Evolutionary conservation across 2,888 invertebrate species (phyloP).

Genomic region (Taphrorychus bicolor): DNA sequence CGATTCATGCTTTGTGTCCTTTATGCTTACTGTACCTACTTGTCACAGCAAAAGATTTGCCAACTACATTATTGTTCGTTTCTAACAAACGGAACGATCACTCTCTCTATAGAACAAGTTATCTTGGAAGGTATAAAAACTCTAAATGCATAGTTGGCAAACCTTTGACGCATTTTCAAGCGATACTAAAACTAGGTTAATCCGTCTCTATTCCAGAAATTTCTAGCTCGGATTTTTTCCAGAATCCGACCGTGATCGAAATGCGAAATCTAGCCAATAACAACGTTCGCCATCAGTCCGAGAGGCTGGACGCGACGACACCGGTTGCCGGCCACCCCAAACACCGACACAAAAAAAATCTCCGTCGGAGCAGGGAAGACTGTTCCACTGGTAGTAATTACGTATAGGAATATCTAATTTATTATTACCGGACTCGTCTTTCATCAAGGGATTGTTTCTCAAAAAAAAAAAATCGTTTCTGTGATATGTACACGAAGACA

Average conservation of each 20-base stretch:
- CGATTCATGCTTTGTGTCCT: too few species aligned
- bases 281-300: constrained; percentile 54
- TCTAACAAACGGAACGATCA: too few species aligned
- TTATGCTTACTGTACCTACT: constrained; percentile 46
- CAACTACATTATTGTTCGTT: too few species aligned
- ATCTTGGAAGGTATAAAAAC: background rate
- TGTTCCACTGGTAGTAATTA: constrained; percentile 32
- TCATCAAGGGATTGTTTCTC: background rate
- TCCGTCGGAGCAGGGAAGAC: constrained; percentile 19
- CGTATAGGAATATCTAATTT: constrained; percentile 12
- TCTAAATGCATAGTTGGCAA: constrained; percentile 17
- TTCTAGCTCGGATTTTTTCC: constrained; percentile 63
- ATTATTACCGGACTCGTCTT: background rate
- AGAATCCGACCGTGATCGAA: constrained; percentile 65
- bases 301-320: constrained; percentile 47
- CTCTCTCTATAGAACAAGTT: too few species aligned
- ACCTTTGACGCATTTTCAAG: constrained; percentile 21
- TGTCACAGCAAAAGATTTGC: constrained; percentile 28
- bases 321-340: constrained; percentile 2
- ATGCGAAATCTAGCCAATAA: constrained; percentile 75
- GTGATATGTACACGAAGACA: constrained; percentile 34
- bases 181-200: constrained; percentile 58
- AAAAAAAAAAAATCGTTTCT: background rate
- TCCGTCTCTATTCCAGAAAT: constrained; percentile 61
- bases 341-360: constrained; percentile 12